Conservation (phyloP, 2,888 invertebrate species). For the Gymnosoma rotundatum region DNA sequence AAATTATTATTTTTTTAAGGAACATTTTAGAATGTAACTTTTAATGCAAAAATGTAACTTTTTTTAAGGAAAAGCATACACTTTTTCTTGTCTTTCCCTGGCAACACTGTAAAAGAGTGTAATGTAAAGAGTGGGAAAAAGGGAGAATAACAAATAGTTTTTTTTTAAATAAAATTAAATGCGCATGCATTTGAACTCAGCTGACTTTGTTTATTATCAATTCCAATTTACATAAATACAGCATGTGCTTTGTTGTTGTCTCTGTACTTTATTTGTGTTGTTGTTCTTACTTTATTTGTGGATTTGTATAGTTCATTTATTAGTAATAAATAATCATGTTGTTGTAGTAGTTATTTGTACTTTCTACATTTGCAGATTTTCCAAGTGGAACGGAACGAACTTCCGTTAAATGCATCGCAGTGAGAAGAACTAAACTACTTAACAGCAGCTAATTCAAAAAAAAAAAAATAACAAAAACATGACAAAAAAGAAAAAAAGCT, state of each 20-base stretch:
- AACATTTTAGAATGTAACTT: too few species aligned
- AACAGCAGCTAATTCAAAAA: conserved; percentile 21
- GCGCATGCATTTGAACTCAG: conserved; percentile 69
- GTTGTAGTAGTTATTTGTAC: not conserved
- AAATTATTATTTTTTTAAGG: too few species aligned
- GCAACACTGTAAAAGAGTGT: too few species aligned
- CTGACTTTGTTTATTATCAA: conserved; percentile 66
- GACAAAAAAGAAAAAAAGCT: conserved; percentile 17
- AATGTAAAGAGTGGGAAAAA: not conserved
- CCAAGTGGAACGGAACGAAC: conserved; percentile 71
- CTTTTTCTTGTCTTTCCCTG: too few species aligned
- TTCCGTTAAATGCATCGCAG: conserved; percentile 64
- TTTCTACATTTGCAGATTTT: conserved; percentile 64
- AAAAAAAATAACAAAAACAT: not conserved
- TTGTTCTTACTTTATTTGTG: not conserved
- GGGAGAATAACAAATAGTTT: conserved; percentile 3
- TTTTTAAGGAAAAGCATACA: too few species aligned
- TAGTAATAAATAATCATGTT: not conserved
- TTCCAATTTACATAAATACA: conserved; percentile 17
- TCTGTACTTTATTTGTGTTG: not conserved
- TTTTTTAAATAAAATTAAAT: conserved; percentile 22
- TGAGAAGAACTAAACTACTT: conserved; percentile 31
- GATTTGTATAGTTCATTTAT: conserved; percentile 24
- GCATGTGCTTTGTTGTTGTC: conserved; percentile 18
- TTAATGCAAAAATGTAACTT: too few species aligned